Evolutionary conservation across 2,888 invertebrate species (phyloP), one percentile per base, ranked within the genome.

Genomic region (Xiphydria camelus): DNA sequence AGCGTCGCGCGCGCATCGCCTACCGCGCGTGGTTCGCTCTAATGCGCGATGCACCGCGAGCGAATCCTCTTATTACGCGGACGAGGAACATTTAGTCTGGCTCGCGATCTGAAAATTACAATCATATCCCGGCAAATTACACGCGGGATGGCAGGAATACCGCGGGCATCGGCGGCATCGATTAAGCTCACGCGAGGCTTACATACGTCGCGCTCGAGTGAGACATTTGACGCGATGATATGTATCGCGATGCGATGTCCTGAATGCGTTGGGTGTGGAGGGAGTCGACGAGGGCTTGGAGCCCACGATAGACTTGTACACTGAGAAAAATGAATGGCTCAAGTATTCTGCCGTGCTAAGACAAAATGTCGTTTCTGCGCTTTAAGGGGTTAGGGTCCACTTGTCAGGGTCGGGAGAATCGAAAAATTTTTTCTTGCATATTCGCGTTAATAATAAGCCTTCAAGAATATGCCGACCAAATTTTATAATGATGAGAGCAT

Each of bases 41-140:
- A 55, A 61, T 55, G 52, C 53, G 47, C 18, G 10, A 34, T 23
- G 44, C 25, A 15, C 41, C 23, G 44, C 34, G 25, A 47, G 48
- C 33, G 46, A 49, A 52, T 56, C 53, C 59, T 49, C 53, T 61
- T 54, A 59, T 61, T 59, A 61, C 47, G 39, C 36, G 43, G 33
- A 53, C 42, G 51, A 41, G 49, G 36, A 56, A 53, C 55, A 51
- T 53, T 56, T 47, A 53, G 51, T 36, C 17, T 5, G 44, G 51
- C 35, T 26, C 26, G 2, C 47, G 40, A 20, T 39, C 43, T 39
- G 52, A 54, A 61, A 61, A 61, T 58, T 60, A 52, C 53, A 45
- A 58, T 53, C 50, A 50, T n/a, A n/a, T 52, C 50, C 20, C 29
- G 46, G 35, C 42, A 47, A 41, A 53, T 53, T 38, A 48, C 45